Evolutionary conservation across 2,888 invertebrate species (phyloP).

Genomic region (Rotaria sp.): DNA sequence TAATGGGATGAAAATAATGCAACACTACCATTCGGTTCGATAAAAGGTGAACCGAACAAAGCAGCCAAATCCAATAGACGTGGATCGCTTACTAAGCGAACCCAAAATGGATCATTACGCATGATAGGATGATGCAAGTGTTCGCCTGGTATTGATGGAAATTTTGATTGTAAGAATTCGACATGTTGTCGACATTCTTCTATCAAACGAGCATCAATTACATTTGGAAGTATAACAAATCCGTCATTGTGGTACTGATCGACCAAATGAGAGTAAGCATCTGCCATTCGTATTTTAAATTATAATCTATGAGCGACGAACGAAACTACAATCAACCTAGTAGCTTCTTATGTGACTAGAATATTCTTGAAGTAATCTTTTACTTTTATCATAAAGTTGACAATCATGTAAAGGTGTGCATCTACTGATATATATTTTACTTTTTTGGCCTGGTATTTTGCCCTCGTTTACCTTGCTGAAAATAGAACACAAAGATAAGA

Average conservation of each 20-base stretch:
- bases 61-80: background rate
- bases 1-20: background rate
- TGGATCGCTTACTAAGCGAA: background rate
- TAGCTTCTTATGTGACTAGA: too few species aligned
- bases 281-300: background rate
- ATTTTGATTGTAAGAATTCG: background rate
- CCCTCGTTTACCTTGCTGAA: too few species aligned
- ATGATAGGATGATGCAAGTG: background rate
- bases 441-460: too few species aligned
- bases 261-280: background rate
- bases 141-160: background rate
- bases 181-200: constrained; percentile 16
- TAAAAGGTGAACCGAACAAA: background rate
- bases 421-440: too few species aligned
- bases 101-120: constrained; percentile 29
- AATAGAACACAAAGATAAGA: too few species aligned
- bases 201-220: background rate
- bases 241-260: background rate
- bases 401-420: too few species aligned
- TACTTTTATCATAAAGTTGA: background rate
- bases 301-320: too few species aligned
- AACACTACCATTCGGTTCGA: background rate
- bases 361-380: background rate
- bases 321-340: too few species aligned
- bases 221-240: background rate